Evolutionary conservation across 2,888 invertebrate species (phyloP).

Genomic region (Fragum whitleyi): DNA sequence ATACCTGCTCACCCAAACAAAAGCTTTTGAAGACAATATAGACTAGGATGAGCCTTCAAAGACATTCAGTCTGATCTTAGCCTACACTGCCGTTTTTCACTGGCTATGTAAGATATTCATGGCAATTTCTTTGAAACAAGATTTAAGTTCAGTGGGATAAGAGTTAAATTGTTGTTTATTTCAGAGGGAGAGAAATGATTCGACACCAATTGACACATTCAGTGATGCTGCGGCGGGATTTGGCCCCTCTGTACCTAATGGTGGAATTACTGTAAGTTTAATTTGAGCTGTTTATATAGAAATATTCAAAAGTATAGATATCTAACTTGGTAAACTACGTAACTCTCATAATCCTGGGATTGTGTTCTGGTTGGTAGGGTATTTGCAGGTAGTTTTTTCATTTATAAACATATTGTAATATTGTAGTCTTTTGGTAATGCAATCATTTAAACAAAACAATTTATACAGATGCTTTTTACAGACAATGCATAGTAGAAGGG

Average conservation of each 20-base stretch:
- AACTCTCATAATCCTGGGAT: neutral
- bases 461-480: too few relatives aligned
- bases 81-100: too few relatives aligned
- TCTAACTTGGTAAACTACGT: neutral
- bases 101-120: too few relatives aligned
- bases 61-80: neutral
- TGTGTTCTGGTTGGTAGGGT: neutral
- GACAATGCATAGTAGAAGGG: too few relatives aligned
- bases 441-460: neutral
- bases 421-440: neutral
- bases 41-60: too few relatives aligned
- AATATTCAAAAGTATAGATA: neutral
- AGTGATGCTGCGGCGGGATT: conserved; percentile 44
- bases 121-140: too few relatives aligned
- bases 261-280: conserved; percentile 46
- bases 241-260: conserved; percentile 50
- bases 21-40: too few relatives aligned
- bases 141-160: too few relatives aligned
- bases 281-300: neutral
- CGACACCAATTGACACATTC: conserved; percentile 32
- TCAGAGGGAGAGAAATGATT: conserved; percentile 47
- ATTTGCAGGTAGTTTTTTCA: neutral
- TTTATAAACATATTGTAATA: neutral
- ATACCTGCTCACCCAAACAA: too few relatives aligned
- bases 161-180: too few relatives aligned